Evolutionary conservation across 1,140 invertebrate genomes (phyloP).

Genomic region (Bradynema listronoti): DNA sequence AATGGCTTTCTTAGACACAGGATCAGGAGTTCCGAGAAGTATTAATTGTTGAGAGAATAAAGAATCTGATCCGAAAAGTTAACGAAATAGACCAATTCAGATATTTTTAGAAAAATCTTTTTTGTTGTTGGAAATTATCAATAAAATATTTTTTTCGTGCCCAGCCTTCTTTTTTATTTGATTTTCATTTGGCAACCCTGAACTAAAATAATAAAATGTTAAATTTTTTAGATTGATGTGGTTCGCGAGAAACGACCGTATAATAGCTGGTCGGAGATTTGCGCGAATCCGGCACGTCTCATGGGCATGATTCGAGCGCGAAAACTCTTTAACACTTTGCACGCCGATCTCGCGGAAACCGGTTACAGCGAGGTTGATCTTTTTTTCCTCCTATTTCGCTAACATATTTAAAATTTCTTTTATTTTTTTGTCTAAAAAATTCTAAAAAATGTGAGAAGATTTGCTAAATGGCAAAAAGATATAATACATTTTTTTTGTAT

Average conservation of each 20-base stretch:
- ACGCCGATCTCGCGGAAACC: slow-evolving; percentile 70
- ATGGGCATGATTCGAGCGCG: slow-evolving; percentile 76
- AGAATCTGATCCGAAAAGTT: slow-evolving; percentile 22
- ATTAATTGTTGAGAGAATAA: neutral
- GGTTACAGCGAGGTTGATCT: slow-evolving; percentile 70
- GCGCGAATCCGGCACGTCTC: slow-evolving; percentile 62
- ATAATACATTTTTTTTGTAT: too few relatives aligned
- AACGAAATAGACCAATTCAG: too few relatives aligned
- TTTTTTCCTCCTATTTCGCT: neutral
- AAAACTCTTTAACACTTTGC: slow-evolving; percentile 75
- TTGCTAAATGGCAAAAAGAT: too few relatives aligned
- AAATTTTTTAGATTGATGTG: slow-evolving; percentile 74
- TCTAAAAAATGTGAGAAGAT: too few relatives aligned
- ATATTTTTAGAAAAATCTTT: too few relatives aligned
- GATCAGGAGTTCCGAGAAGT: neutral
- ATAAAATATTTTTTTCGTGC: too few relatives aligned
- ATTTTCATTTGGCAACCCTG: too few relatives aligned
- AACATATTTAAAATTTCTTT: slow-evolving; percentile 5
- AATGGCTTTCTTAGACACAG: neutral
- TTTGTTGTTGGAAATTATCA: too few relatives aligned
- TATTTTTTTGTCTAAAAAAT: too few relatives aligned
- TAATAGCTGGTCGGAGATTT: slow-evolving; percentile 68
- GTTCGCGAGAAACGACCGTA: slow-evolving; percentile 84
- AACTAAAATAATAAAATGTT: too few relatives aligned
- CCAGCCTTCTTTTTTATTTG: too few relatives aligned